Percentiles rank a stretch among this genome's conserved stretches.
Evolutionary conservation across 2,113 vertebrate genomes (phyloP).

Genomic region (Anseranas semipalmata): DNA sequence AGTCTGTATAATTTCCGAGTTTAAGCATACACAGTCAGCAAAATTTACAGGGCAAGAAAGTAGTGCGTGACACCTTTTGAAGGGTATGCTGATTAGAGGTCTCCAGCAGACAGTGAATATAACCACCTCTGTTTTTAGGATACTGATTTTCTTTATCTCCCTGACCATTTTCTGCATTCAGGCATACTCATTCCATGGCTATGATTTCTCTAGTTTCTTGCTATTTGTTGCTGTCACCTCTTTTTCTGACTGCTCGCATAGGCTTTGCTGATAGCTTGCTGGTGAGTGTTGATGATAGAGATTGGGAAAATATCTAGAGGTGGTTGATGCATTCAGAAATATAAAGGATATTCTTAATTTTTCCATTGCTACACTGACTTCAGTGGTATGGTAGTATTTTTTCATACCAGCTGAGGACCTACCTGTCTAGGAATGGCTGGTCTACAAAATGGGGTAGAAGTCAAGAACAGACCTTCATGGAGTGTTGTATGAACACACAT

Average conservation of each 20-base stretch:
- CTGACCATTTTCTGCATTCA: fast-evolving
- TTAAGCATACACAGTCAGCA: slow-evolving; percentile 6
- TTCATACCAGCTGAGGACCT: neutral
- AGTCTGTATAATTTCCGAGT: neutral
- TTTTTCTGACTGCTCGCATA: neutral
- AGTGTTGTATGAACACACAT: neutral
- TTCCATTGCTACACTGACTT: neutral
- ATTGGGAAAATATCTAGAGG: neutral
- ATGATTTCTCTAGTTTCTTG: neutral
- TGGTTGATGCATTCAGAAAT: neutral
- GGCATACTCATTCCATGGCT: no score
- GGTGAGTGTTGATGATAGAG: neutral
- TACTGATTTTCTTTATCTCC: neutral
- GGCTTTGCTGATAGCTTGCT: neutral
- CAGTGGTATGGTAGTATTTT: neutral
- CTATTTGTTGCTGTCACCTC: neutral
- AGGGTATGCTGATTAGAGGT: neutral
- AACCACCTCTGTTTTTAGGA: neutral
- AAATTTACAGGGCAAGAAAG: neutral
- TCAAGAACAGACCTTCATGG: neutral
- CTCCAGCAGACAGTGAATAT: neutral
- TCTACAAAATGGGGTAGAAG: neutral
- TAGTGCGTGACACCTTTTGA: neutral
- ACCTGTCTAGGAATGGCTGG: neutral
- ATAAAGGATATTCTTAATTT: neutral